A percentile compares a stretch with the other conserved stretches of the same genome.
Evolutionary conservation across 2,888 invertebrate species (phyloP).

Genomic region (Pharmacophagus antenor): DNA sequence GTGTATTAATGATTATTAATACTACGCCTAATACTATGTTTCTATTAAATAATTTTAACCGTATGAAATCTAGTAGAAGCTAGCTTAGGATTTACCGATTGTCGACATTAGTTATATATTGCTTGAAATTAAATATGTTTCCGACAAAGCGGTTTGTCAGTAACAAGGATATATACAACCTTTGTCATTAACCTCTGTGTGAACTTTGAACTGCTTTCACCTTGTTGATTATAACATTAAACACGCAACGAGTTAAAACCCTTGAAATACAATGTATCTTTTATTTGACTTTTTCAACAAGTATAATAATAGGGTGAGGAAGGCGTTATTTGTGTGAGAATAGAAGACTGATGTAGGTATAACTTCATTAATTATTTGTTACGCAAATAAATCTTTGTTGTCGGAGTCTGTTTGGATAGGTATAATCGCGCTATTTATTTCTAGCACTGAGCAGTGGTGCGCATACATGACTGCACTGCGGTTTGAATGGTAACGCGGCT

Average conservation of each 20-base stretch:
- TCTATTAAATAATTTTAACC: too few relatives aligned
- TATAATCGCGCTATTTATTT: too few relatives aligned
- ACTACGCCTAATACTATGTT: too few relatives aligned
- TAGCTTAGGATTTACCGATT: neutral
- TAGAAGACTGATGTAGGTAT: neutral
- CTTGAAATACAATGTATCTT: neutral
- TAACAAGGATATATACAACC: slow-evolving; percentile 10
- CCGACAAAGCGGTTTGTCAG: slow-evolving; percentile 7
- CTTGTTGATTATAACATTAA: slow-evolving; percentile 9
- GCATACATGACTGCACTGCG: too few relatives aligned
- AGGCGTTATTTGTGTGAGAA: neutral
- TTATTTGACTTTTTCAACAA: neutral
- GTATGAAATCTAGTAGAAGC: neutral
- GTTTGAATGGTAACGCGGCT: too few relatives aligned
- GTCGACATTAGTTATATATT: slow-evolving; percentile 7
- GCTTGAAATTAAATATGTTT: slow-evolving; percentile 18
- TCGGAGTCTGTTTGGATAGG: too few relatives aligned
- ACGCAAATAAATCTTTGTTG: too few relatives aligned
- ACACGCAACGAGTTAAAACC: slow-evolving; percentile 11
- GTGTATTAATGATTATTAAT: too few relatives aligned
- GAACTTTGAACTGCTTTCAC: slow-evolving; percentile 17
- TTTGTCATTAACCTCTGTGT: slow-evolving; percentile 28
- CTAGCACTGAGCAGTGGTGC: too few relatives aligned
- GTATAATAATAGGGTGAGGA: neutral
- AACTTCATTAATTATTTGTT: neutral